These are phyloP conservation scores for Coenonympha glycerion DNA, from an alignment of 2,888 invertebrate species.

Conservation along the genomic window DNA sequence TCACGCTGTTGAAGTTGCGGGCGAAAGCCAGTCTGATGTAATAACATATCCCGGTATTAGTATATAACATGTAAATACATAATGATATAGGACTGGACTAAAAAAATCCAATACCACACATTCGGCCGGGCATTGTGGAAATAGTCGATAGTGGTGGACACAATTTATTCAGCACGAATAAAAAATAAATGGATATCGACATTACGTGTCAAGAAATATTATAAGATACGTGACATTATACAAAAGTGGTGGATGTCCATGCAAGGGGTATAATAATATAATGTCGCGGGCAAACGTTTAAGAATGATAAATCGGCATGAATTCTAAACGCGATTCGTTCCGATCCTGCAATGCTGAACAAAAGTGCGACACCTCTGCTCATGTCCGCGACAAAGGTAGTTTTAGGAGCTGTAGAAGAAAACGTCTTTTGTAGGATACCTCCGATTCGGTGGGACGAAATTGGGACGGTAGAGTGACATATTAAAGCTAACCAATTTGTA, in stretches of 20 bases:
- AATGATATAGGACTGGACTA: not conserved
- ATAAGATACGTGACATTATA: conserved; percentile 64
- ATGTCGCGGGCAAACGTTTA: conserved; percentile 58
- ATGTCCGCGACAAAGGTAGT: conserved; percentile 30
- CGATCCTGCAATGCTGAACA: conserved; percentile 52
- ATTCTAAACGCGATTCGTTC: conserved; percentile 70
- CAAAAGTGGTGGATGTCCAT: conserved; percentile 62
- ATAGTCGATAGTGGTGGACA: conserved; percentile 21
- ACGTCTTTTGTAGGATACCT: not conserved
- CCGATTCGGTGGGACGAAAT: not conserved
- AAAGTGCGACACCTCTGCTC: conserved; percentile 58
- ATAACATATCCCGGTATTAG: no score
- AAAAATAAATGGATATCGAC: conserved; percentile 33
- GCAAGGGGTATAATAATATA: conserved; percentile 54
- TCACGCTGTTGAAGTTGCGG: no score
- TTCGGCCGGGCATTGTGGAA: conserved; percentile 6
- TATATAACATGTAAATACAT: no score
- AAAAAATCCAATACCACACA: conserved; percentile 8
- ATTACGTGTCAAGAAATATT: conserved; percentile 49
- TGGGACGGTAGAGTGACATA: not conserved
- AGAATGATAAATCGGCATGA: conserved; percentile 69
- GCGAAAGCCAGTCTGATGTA: no score
- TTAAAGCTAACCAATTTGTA: no score
- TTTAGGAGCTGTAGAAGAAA: conserved; percentile 4
- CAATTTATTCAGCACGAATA: conserved; percentile 16